phyloP scores from a whole-genome alignment of 2,888 invertebrate species.

The Thymelicus acteon region DNA sequence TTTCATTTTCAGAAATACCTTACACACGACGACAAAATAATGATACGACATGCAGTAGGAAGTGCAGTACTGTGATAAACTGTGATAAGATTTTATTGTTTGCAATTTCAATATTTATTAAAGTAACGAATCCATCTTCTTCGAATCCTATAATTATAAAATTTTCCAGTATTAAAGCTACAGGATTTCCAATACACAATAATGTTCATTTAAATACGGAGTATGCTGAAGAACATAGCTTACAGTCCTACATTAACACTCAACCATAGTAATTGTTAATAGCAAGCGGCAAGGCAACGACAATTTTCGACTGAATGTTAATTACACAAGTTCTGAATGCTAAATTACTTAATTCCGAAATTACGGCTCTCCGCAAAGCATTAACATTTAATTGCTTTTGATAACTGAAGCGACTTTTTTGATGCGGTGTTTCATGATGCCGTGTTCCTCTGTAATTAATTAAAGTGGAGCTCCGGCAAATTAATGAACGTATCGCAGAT shows the following conservation, averaged over 20 bases:
- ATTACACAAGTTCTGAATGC: constrained; percentile 49
- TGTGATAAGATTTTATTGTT: too few species aligned
- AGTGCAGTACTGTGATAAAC: too few species aligned
- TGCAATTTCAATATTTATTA: too few species aligned
- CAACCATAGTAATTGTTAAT: constrained; percentile 42
- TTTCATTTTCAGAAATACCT: too few species aligned
- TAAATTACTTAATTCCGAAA: constrained; percentile 50
- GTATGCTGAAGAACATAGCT: constrained; percentile 32
- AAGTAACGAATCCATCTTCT: too few species aligned
- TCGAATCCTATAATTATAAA: too few species aligned
- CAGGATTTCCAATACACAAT: too few species aligned
- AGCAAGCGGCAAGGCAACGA: constrained; percentile 47
- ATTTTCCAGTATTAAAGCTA: too few species aligned
- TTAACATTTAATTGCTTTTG: constrained; percentile 51
- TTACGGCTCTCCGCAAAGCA: constrained; percentile 50
- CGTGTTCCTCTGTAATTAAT: constrained; percentile 36
- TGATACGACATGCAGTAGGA: too few species aligned
- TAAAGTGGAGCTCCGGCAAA: constrained; percentile 34
- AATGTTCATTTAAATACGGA: not conserved
- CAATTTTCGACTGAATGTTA: constrained; percentile 51
- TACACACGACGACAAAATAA: too few species aligned
- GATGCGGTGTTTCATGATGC: constrained; percentile 37
- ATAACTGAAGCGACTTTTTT: constrained; percentile 45
- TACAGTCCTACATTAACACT: constrained; percentile 31
- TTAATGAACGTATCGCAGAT: constrained; percentile 34